phyloP scores from a whole-genome alignment of 2,888 invertebrate species.

The Onchidella celtica region DNA sequence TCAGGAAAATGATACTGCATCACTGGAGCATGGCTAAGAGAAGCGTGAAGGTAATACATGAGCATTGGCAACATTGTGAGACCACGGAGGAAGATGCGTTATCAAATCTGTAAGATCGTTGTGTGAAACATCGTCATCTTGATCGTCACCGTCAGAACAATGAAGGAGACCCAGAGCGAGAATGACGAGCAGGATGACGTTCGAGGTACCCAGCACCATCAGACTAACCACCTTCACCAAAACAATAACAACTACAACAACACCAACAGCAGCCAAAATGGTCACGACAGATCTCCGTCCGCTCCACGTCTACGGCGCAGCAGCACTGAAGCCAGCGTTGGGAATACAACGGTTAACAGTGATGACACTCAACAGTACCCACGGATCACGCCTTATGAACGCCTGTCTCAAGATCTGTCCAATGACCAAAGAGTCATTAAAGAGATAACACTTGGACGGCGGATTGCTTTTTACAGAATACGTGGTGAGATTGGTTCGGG shows the following conservation, averaged over 20 bases:
- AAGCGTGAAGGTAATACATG: no score
- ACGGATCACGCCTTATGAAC: conserved; percentile 72
- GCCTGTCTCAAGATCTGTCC: conserved; percentile 72
- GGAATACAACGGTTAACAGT: conserved; percentile 45
- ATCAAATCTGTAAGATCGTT: no score
- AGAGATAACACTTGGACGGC: conserved; percentile 86
- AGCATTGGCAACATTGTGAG: no score
- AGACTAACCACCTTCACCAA: neutral
- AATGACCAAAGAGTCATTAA: conserved; percentile 80
- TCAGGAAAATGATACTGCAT: no score
- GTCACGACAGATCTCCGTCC: neutral
- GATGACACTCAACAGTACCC: conserved; percentile 53
- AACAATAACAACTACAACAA: conserved; percentile 25
- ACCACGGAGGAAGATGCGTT: no score
- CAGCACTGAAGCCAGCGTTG: conserved; percentile 47
- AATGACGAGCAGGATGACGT: conserved; percentile 7
- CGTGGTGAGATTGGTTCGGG: conserved; percentile 88
- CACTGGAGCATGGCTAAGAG: no score
- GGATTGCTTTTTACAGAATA: conserved; percentile 88
- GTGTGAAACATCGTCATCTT: no score
- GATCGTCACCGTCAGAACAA: neutral
- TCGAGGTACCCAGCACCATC: neutral
- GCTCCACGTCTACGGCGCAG: conserved; percentile 29
- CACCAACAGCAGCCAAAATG: neutral
- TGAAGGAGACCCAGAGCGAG: conserved; percentile 29